Evolutionary conservation across 1,140 invertebrate species (phyloP).

Genomic region (Microvelia longipes): DNA sequence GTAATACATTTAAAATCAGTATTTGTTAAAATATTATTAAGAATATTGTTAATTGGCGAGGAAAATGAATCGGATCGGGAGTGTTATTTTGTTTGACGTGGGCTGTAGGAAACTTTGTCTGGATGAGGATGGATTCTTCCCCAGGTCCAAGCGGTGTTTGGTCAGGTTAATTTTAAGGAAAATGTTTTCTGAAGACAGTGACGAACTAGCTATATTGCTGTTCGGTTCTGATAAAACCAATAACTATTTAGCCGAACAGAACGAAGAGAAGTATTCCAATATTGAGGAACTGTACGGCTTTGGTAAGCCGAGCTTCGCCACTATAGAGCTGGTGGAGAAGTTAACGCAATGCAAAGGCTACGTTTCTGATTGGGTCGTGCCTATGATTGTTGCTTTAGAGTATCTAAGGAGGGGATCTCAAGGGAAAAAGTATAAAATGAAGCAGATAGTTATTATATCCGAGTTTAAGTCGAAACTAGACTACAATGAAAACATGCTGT

Average conservation of each 20-base stretch:
- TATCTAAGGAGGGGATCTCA: constrained; percentile 8
- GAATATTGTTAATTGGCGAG: too few relatives aligned
- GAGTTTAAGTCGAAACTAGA: neutral
- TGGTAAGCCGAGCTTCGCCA: neutral
- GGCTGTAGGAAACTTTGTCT: neutral
- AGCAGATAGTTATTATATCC: constrained; percentile 11
- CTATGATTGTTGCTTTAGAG: constrained; percentile 8
- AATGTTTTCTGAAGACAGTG: neutral
- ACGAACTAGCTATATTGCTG: neutral
- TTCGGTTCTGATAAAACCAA: neutral
- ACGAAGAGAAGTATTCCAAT: neutral
- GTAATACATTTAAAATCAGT: too few relatives aligned
- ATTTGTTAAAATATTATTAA: too few relatives aligned
- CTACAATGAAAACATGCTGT: neutral
- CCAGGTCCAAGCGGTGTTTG: neutral
- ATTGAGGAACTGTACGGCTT: neutral
- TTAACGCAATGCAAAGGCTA: neutral
- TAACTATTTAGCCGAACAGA: neutral
- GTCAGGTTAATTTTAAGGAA: neutral
- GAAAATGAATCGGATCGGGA: neutral
- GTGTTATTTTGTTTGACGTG: neutral
- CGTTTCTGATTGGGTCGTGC: constrained; percentile 7
- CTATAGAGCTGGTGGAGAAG: neutral
- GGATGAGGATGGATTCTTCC: neutral
- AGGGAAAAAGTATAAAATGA: constrained; percentile 8